These are phyloP conservation scores for Ranitomeya imitator DNA, from an alignment of 2,113 vertebrate genomes.

Conservation along the genomic window DNA sequence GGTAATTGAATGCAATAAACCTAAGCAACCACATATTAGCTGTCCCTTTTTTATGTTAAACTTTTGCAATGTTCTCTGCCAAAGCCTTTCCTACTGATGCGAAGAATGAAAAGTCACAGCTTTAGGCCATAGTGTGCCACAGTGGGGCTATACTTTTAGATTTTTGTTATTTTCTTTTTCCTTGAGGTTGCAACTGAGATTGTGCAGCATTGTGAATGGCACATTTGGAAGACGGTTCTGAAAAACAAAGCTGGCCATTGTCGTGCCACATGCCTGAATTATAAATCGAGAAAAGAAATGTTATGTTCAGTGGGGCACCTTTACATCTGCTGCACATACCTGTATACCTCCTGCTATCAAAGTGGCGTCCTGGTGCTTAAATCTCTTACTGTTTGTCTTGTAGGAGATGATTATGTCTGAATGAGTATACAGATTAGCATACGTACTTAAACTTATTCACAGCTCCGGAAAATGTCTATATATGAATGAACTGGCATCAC, in stretches of 20 bases:
- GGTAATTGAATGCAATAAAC: constrained; percentile 4
- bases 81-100: not conserved
- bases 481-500: not conserved
- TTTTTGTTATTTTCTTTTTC: constrained; percentile 4
- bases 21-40: not conserved
- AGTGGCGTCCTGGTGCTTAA: constrained; percentile 38
- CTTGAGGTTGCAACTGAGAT: not conserved
- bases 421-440: constrained; percentile 3
- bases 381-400: constrained; percentile 8
- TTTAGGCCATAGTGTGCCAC: constrained; percentile 6
- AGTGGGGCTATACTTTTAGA: too few species aligned
- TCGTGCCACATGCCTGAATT: constrained; percentile 15
- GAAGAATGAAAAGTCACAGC: constrained; percentile 5
- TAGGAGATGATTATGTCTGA: constrained; percentile 2
- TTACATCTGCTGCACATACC: constrained; percentile 13
- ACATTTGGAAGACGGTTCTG: constrained; percentile 15
- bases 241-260: constrained; percentile 28
- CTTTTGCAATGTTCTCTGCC: constrained; percentile 6
- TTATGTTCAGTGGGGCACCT: not conserved
- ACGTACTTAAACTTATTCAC: constrained; percentile 27
- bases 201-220: constrained; percentile 15
- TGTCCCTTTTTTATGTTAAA: constrained; percentile 20
- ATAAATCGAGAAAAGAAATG: not conserved
- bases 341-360: not conserved
- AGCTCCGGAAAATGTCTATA: not conserved